A percentile compares a stretch with the other conserved stretches of the same genome.
These are phyloP conservation scores for Glareola pratincola DNA, from an alignment of 2,113 vertebrate genomes.

Conservation along the genomic window DNA sequence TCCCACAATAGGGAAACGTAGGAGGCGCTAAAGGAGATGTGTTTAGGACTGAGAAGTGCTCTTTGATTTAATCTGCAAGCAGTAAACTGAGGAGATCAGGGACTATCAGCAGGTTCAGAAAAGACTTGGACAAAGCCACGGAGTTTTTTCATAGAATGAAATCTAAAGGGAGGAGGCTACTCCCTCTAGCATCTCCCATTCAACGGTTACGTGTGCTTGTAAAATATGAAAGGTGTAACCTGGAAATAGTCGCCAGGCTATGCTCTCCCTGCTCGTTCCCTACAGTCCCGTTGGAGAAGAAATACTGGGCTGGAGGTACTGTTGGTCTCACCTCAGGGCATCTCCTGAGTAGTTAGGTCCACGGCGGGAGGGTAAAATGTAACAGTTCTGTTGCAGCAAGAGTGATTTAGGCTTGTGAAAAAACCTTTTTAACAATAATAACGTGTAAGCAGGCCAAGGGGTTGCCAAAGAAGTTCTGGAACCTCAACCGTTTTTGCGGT, in stretches of 20 bases:
- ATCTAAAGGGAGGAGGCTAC: not conserved
- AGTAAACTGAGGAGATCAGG: not conserved
- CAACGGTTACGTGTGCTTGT: not conserved
- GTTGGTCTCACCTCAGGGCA: not conserved
- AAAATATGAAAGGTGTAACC: not conserved
- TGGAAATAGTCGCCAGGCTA: not conserved
- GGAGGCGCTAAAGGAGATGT: not conserved
- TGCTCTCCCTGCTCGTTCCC: not conserved
- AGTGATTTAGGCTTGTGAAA: not conserved
- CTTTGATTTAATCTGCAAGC: not conserved
- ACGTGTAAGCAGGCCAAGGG: not conserved
- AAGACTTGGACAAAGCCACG: too few species aligned
- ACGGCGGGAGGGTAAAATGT: accelerated
- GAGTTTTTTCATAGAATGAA: not conserved
- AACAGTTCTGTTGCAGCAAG: not conserved
- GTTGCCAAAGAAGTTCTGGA: not conserved
- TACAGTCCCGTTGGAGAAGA: not conserved
- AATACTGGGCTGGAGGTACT: not conserved
- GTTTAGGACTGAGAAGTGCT: not conserved
- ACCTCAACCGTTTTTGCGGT: not conserved
- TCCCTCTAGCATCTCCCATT: not conserved
- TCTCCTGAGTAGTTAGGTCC: too few species aligned
- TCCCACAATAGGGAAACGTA: accelerated
- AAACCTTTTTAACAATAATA: not conserved
- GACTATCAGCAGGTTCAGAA: not conserved